Evolutionary conservation across 2,113 vertebrate genomes (phyloP).

Genomic region (Lynx canadensis): DNA sequence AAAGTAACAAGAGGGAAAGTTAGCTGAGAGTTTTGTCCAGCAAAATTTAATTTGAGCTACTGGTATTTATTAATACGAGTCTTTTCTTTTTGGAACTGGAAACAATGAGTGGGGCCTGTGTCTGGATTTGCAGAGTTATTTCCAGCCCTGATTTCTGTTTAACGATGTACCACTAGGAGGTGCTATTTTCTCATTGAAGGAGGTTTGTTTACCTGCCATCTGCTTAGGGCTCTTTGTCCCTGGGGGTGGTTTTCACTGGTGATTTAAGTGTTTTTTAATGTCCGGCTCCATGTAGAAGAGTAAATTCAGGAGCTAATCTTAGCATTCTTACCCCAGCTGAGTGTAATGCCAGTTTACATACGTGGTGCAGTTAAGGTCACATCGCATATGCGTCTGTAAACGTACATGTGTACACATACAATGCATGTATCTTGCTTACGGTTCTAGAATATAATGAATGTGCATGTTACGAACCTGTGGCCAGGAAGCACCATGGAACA

Average conservation of each 20-base stretch:
- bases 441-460: neutral
- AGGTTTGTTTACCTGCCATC: neutral
- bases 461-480: neutral
- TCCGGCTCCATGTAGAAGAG: accelerated
- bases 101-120: neutral
- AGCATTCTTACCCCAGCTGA: neutral
- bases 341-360: neutral
- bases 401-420: no score
- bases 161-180: neutral
- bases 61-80: neutral
- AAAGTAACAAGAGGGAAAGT: neutral
- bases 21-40: neutral
- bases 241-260: neutral
- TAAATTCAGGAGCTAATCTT: neutral
- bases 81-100: neutral
- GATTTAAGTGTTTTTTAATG: neutral
- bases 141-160: neutral
- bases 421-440: neutral
- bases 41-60: neutral
- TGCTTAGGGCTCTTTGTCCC: neutral
- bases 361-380: neutral
- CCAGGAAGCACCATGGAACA: neutral
- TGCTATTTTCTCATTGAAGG: neutral
- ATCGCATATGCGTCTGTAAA: accelerated
- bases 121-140: neutral